Conservation (phyloP, 2,113 vertebrate species). For the Chunga burmeisteri region DNA sequence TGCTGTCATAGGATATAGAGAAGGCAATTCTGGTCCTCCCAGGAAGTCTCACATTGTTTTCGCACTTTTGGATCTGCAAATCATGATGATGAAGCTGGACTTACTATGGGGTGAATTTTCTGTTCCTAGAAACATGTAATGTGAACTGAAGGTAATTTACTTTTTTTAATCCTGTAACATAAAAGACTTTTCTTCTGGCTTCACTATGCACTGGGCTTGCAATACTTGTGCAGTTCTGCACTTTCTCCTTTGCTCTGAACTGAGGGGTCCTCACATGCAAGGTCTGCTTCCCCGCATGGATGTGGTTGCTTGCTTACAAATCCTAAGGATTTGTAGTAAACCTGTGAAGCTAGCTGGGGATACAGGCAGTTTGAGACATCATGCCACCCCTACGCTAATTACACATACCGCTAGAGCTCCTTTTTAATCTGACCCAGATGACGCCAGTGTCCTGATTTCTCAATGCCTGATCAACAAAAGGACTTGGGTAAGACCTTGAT, state of each 20-base stretch:
- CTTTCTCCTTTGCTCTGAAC: neutral
- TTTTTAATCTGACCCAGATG: constrained; percentile 29
- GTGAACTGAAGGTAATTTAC: neutral
- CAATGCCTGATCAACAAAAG: neutral
- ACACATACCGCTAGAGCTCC: neutral
- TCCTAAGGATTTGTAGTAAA: neutral
- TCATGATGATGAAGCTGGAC: neutral
- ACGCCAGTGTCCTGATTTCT: constrained; percentile 20
- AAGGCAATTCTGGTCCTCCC: neutral
- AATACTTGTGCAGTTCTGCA: neutral
- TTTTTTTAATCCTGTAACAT: neutral
- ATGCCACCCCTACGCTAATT: neutral
- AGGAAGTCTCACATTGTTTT: neutral
- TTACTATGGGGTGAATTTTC: neutral
- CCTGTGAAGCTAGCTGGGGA: constrained; percentile 2
- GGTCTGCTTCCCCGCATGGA: neutral
- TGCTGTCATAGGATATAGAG: neutral
- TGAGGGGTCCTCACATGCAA: neutral
- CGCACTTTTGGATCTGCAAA: neutral
- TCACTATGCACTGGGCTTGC: neutral
- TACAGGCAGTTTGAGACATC: neutral
- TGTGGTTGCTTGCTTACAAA: constrained; percentile 10
- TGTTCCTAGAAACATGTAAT: neutral
- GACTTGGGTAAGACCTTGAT: neutral
- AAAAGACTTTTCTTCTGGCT: neutral